Percentiles rank a stretch among this genome's conserved stretches.
These are phyloP conservation scores for Stegodyphus mimosarum DNA, from an alignment of 1,140 invertebrate species.

Conservation along the genomic window DNA sequence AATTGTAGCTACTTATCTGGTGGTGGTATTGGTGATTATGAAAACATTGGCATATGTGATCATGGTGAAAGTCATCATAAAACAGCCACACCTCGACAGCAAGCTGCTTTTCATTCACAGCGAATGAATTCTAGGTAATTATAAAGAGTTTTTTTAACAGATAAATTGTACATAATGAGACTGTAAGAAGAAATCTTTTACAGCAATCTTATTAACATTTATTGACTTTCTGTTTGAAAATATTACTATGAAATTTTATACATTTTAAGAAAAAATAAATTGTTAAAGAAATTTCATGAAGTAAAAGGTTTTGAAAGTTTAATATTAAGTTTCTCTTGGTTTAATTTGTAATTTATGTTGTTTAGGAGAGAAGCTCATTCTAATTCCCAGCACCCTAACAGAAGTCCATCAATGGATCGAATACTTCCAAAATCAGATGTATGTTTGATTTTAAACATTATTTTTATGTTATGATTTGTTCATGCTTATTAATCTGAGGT, in stretches of 20 bases:
- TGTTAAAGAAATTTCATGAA: no score
- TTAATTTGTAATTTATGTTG: no score
- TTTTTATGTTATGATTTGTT: not conserved
- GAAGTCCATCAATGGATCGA: conserved; percentile 57
- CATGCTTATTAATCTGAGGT: not conserved
- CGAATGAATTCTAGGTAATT: conserved; percentile 41
- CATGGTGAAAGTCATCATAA: conserved; percentile 61
- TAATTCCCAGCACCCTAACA: conserved; percentile 35
- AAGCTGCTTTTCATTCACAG: conserved; percentile 50
- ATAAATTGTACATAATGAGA: not conserved
- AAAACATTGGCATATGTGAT: conserved; percentile 72
- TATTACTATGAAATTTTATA: no score
- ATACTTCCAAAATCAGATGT: conserved; percentile 53
- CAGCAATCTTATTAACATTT: no score
- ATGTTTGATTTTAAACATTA: conserved; percentile 1
- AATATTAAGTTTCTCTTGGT: no score
- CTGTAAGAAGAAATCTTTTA: no score
- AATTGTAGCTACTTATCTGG: conserved; percentile 77
- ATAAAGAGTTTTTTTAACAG: not conserved
- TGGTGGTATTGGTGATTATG: conserved; percentile 79
- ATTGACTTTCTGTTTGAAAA: no score
- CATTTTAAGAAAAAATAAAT: no score
- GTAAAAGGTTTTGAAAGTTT: no score
- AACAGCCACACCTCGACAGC: conserved; percentile 32
- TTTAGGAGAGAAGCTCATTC: conserved; percentile 31